These are phyloP conservation scores for Oscheius myriophilus DNA, from an alignment of 2,888 invertebrate species.

Conservation along the genomic window DNA sequence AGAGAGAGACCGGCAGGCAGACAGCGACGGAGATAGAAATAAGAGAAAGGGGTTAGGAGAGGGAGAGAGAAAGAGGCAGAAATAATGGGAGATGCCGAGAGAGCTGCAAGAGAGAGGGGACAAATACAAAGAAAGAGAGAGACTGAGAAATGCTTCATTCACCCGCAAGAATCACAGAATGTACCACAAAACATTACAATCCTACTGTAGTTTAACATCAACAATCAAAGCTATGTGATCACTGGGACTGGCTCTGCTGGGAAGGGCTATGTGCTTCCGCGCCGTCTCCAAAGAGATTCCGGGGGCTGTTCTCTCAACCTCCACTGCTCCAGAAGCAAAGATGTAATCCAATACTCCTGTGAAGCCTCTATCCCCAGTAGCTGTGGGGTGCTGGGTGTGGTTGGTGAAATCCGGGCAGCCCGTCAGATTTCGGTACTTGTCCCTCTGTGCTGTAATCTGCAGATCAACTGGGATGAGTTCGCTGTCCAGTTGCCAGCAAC, in stretches of 20 bases:
- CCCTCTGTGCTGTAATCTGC: not conserved
- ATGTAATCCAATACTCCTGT: conserved; percentile 48
- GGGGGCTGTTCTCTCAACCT: conserved; percentile 5
- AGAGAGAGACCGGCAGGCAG: too few relatives aligned
- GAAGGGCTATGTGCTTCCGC: conserved; percentile 81
- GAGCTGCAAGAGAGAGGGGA: too few relatives aligned
- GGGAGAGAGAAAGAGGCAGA: too few relatives aligned
- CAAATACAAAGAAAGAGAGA: too few relatives aligned
- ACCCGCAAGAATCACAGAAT: too few relatives aligned
- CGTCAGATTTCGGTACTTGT: conserved; percentile 20
- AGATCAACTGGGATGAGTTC: not conserved
- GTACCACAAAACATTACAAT: too few relatives aligned
- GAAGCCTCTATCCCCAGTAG: conserved; percentile 32
- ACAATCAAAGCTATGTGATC: conserved; percentile 88
- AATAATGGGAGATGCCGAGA: too few relatives aligned
- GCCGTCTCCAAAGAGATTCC: conserved; percentile 81
- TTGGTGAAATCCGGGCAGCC: conserved; percentile 47
- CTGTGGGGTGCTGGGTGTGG: conserved; percentile 31
- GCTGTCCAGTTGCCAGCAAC: conserved; percentile 83
- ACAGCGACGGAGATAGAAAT: too few relatives aligned
- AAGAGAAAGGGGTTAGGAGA: too few relatives aligned
- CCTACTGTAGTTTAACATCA: conserved; percentile 20
- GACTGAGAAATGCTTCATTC: too few relatives aligned
- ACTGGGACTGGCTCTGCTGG: conserved; percentile 88
- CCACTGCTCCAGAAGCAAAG: conserved; percentile 37